A percentile compares a stretch with the other conserved stretches of the same genome.
Evolutionary conservation across 2,113 vertebrate species (phyloP).

Genomic region (Amphilophus citrinellus): DNA sequence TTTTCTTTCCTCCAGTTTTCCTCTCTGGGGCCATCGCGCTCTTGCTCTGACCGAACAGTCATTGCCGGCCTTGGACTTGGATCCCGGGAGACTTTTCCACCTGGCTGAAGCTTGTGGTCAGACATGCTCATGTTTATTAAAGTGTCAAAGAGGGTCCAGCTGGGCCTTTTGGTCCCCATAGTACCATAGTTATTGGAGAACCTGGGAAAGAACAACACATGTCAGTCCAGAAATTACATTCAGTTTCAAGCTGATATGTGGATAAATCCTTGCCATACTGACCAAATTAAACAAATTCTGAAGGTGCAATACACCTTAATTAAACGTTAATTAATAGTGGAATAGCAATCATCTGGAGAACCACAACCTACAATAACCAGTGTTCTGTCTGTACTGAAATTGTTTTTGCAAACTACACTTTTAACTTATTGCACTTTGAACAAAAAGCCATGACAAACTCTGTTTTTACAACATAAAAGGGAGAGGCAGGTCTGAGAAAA

Average conservation of each 20-base stretch:
- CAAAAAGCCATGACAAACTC: background rate
- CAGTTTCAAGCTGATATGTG: slow-evolving; percentile 5
- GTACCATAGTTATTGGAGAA: slow-evolving; percentile 68
- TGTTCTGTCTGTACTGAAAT: background rate
- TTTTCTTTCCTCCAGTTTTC: slow-evolving; percentile 60
- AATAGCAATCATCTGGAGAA: background rate
- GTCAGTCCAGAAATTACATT: background rate
- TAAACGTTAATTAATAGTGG: background rate
- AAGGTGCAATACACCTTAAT: background rate
- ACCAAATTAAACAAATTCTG: background rate
- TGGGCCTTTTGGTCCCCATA: slow-evolving; percentile 79
- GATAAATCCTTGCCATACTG: background rate
- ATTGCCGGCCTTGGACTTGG: slow-evolving; percentile 65
- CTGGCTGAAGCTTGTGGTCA: slow-evolving; percentile 65
- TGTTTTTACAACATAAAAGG: background rate
- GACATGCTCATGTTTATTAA: slow-evolving; percentile 59
- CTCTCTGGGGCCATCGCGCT: slow-evolving; percentile 45
- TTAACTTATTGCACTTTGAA: background rate
- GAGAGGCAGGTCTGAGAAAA: slow-evolving; percentile 22
- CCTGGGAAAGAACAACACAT: slow-evolving; percentile 60
- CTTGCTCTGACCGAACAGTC: slow-evolving; percentile 51
- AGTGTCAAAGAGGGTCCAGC: slow-evolving; percentile 63
- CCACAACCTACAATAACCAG: background rate
- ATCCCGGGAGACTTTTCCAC: slow-evolving; percentile 63
- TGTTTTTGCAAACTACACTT: background rate